Evolutionary conservation across 23 tunicate species (phyloP).

Genomic region (Oikopleura vanhoeffeni): DNA sequence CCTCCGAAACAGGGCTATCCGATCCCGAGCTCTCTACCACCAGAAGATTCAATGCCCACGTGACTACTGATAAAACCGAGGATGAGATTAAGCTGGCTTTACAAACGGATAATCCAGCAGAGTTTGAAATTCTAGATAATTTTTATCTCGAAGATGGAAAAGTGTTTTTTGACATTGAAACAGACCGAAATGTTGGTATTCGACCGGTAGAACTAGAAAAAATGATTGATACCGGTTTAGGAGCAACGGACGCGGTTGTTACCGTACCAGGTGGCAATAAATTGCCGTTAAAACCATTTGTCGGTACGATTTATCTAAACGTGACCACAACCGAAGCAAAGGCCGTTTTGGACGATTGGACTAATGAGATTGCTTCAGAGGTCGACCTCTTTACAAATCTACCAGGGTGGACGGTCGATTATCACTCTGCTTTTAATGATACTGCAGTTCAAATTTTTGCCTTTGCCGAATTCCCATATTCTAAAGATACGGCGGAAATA

Average conservation of each 20-base stretch:
- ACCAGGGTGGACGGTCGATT: not conserved
- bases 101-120: not conserved
- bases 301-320: not conserved
- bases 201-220: not conserved
- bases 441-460: not conserved
- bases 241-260: not conserved
- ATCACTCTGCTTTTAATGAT: not conserved
- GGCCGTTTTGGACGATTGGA: slow-evolving; percentile 4
- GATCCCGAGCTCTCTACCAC: not conserved
- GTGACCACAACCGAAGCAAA: not conserved
- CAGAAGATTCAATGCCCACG: not conserved
- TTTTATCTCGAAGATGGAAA: not conserved
- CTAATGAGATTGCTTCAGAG: not conserved
- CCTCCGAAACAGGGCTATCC: not conserved
- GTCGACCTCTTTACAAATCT: not conserved
- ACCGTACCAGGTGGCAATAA: not conserved
- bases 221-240: not conserved
- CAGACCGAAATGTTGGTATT: not conserved
- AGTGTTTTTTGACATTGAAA: not conserved
- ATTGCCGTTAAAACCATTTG: not conserved
- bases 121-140: not conserved
- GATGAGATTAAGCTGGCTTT: not conserved
- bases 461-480: not conserved
- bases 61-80: not conserved
- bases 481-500: not conserved